These are phyloP conservation scores for Lasioglossum malachurum DNA, from an alignment of 2,888 invertebrate species.

Conservation along the genomic window DNA sequence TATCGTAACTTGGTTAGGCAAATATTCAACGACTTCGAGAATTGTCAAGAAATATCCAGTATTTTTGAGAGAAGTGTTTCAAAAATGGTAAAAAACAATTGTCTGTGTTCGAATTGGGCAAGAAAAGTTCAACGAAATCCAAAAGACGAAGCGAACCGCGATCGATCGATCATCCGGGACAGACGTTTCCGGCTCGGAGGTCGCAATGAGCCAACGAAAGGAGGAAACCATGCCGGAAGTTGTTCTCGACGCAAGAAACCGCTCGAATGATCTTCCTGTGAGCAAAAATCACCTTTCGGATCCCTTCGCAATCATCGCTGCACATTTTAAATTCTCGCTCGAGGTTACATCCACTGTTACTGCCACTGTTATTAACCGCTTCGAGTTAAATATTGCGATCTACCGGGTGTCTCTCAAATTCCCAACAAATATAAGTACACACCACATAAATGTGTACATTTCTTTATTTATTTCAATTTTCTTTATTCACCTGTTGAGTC, in stretches of 20 bases:
- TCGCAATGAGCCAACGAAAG: conserved; percentile 54
- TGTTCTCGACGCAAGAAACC: conserved; percentile 31
- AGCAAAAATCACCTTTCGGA: conserved; percentile 26
- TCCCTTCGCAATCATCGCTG: conserved; percentile 24
- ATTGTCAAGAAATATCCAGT: background rate
- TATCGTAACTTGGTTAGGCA: background rate
- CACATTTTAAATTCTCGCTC: background rate
- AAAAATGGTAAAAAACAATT: background rate
- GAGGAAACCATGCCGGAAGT: conserved; percentile 59
- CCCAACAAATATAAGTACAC: background rate
- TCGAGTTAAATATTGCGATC: background rate
- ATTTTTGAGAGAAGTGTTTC: background rate
- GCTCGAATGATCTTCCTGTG: conserved; percentile 34
- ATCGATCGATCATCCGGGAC: conserved; percentile 47
- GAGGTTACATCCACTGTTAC: background rate
- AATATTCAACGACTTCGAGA: background rate
- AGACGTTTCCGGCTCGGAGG: conserved; percentile 53
- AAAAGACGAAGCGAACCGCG: conserved; percentile 8
- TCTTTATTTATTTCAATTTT: too few species aligned
- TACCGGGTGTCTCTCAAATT: background rate
- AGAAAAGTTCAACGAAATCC: background rate
- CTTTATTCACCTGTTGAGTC: background rate
- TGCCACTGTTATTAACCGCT: background rate
- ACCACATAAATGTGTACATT: too few species aligned
- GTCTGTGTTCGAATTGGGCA: background rate